These are phyloP conservation scores for Carapus acus DNA, from an alignment of 2,797 vertebrate species.

Conservation along the genomic window DNA sequence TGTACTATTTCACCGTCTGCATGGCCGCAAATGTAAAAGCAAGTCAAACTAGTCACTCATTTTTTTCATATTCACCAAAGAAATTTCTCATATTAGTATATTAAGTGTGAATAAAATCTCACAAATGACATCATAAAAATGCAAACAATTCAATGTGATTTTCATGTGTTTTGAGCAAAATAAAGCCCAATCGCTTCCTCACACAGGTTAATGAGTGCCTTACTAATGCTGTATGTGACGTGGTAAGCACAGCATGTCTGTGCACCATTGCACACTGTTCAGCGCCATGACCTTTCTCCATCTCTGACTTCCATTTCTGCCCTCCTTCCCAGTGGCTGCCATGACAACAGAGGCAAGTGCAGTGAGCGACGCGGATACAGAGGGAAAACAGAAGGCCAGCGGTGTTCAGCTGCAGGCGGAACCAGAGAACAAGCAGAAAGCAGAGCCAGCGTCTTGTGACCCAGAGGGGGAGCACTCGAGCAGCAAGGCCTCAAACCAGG, in stretches of 20 bases:
- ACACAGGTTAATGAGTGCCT: conserved; percentile 18
- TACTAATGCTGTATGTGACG: conserved; percentile 46
- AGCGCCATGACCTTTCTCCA: conserved; percentile 52
- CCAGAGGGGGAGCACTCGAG: conserved; percentile 70
- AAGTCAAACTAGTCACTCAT: not conserved
- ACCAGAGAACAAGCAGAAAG: conserved; percentile 53
- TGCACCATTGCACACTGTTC: conserved; percentile 15
- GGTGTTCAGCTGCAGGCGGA: conserved; percentile 43
- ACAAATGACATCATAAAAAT: no score
- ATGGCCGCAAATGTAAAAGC: not conserved
- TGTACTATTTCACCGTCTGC: not conserved
- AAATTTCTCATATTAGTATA: not conserved
- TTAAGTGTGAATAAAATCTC: no score
- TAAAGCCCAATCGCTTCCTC: conserved; percentile 18
- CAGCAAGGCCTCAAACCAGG: conserved; percentile 67
- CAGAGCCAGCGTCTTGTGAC: conserved; percentile 55
- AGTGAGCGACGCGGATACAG: conserved; percentile 67
- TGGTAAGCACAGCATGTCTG: conserved; percentile 33
- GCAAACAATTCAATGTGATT: no score
- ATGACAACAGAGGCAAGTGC: conserved; percentile 76
- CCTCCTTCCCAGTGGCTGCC: conserved; percentile 64
- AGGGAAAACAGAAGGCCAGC: conserved; percentile 65
- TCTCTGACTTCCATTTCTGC: conserved; percentile 51
- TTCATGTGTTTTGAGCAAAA: no score
- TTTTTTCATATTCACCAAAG: not conserved